Conservation (phyloP, 2,113 vertebrate species). For the Panthera uncia region DNA sequence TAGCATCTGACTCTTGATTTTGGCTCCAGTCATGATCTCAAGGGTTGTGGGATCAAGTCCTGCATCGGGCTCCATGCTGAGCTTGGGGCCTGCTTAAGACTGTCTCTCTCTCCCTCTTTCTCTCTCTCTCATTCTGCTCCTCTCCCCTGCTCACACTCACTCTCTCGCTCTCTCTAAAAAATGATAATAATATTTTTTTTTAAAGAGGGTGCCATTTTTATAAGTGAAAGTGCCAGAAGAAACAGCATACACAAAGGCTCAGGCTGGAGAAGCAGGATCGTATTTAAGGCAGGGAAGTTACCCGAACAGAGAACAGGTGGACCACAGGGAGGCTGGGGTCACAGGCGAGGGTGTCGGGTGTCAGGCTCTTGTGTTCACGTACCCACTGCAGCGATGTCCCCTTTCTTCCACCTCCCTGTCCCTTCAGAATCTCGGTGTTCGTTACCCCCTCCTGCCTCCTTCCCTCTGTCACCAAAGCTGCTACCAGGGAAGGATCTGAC, state of each 20-base stretch:
- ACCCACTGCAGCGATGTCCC: neutral
- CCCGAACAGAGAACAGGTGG: neutral
- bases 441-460: neutral
- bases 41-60: no score
- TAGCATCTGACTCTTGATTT: no score
- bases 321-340: fast-evolving
- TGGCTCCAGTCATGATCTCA: no score
- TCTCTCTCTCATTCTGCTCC: no score
- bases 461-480: neutral
- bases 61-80: no score
- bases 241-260: neutral
- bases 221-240: neutral
- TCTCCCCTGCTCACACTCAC: no score
- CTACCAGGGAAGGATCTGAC: neutral
- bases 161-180: no score
- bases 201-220: neutral
- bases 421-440: neutral
- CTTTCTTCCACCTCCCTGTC: neutral
- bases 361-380: neutral
- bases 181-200: no score
- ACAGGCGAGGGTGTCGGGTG: neutral
- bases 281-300: neutral
- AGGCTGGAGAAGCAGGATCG: neutral
- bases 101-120: no score
- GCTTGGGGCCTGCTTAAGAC: no score